Percentiles rank a stretch among this genome's conserved stretches.
phyloP scores from a whole-genome alignment of 2,113 vertebrate genomes.

The Donacobius atricapilla region DNA sequence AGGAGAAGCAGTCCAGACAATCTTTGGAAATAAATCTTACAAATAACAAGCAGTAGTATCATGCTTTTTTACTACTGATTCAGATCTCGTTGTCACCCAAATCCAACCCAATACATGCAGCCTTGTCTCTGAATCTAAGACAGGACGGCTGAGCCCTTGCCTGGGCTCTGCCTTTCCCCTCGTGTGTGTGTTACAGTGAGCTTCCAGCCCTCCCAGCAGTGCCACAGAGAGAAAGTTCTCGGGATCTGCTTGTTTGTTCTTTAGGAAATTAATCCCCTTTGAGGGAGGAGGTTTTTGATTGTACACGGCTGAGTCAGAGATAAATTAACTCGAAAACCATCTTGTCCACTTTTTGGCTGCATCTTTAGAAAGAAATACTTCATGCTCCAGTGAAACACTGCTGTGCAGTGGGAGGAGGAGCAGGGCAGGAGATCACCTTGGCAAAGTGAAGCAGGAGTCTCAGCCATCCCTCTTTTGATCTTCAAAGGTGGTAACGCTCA shows the following conservation, averaged over 20 bases:
- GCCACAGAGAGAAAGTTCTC: neutral
- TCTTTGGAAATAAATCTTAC: neutral
- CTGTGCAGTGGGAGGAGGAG: slow-evolving; percentile 16
- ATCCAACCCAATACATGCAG: neutral
- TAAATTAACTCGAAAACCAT: slow-evolving; percentile 18
- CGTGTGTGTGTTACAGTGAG: neutral
- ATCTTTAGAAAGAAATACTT: slow-evolving; percentile 28
- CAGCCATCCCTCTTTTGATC: slow-evolving; percentile 71
- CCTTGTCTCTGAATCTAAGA: neutral
- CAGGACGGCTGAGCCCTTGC: neutral
- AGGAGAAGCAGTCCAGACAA: neutral
- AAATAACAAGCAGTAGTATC: neutral
- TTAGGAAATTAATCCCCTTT: neutral
- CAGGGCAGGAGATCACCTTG: neutral
- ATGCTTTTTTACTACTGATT: neutral
- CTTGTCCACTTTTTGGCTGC: neutral
- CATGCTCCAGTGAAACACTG: neutral
- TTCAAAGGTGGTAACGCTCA: slow-evolving; percentile 71
- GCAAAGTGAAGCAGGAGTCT: slow-evolving; percentile 13
- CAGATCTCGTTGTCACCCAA: neutral
- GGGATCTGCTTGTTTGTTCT: neutral
- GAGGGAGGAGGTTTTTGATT: neutral
- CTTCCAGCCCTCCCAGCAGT: neutral
- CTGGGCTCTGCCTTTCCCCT: neutral
- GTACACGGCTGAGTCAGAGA: neutral